These are phyloP conservation scores for Arothron firmamentum DNA, from an alignment of 2,113 vertebrate species.

Conservation along the genomic window DNA sequence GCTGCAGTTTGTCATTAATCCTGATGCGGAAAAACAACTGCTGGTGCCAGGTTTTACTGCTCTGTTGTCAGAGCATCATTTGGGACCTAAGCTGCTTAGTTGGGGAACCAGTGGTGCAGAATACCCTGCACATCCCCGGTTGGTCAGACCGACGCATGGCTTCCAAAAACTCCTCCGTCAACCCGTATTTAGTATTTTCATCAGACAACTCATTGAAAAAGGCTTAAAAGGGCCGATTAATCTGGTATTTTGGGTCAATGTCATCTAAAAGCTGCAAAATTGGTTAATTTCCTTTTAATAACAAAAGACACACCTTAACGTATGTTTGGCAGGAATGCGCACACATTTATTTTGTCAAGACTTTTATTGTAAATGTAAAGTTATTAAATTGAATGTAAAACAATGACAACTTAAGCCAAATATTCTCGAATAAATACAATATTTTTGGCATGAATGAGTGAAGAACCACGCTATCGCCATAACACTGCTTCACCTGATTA, in stretches of 20 bases:
- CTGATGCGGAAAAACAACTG: constrained; percentile 39
- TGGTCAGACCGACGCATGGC: too few relatives aligned
- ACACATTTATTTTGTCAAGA: constrained; percentile 26
- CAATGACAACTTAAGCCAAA: constrained; percentile 54
- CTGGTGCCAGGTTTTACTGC: constrained; percentile 10
- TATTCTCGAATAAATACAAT: constrained; percentile 65
- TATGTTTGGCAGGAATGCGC: neutral
- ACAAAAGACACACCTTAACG: neutral
- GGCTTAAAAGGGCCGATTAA: too few relatives aligned
- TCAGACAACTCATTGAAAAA: too few relatives aligned
- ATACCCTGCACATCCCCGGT: neutral
- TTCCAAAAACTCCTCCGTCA: too few relatives aligned
- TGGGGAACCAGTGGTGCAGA: neutral
- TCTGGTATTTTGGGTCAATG: too few relatives aligned
- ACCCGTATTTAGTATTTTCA: too few relatives aligned
- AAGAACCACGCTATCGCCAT: constrained; percentile 34
- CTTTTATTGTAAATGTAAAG: constrained; percentile 69
- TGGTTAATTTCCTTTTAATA: too few relatives aligned
- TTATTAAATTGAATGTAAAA: constrained; percentile 55
- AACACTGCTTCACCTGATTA: constrained; percentile 53
- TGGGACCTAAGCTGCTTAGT: constrained; percentile 39
- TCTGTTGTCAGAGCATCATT: neutral
- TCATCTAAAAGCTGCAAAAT: too few relatives aligned
- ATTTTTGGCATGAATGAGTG: constrained; percentile 55
- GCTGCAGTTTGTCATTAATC: constrained; percentile 28